A percentile compares a stretch with the other conserved stretches of the same genome.
These are phyloP conservation scores for Prolemur simus DNA, from an alignment of 2,113 vertebrate genomes.

Conservation along the genomic window DNA sequence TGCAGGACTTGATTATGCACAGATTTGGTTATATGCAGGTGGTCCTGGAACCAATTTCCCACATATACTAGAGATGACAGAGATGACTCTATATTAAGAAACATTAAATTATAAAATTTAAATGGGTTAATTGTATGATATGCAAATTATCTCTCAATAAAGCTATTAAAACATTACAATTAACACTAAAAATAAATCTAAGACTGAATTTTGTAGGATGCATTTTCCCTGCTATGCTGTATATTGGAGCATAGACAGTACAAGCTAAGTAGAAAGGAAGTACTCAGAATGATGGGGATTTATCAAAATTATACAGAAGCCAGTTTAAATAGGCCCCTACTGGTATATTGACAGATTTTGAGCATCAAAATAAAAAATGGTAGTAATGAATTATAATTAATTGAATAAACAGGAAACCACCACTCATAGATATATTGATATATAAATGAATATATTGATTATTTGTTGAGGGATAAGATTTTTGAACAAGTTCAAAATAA, in stretches of 20 bases:
- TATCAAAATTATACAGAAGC: background rate
- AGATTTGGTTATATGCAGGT: too few species aligned
- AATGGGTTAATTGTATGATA: background rate
- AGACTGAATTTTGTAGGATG: background rate
- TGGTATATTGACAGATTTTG: background rate
- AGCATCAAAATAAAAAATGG: background rate
- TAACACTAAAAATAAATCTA: background rate
- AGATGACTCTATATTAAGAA: background rate
- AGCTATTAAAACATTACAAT: background rate
- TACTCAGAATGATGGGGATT: background rate
- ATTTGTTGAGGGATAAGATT: background rate
- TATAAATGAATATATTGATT: background rate
- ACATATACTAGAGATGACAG: too few species aligned
- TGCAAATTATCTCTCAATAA: background rate
- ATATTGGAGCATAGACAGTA: background rate
- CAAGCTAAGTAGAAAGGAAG: background rate
- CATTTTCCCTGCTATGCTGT: background rate
- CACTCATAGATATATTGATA: background rate
- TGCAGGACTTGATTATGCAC: too few species aligned
- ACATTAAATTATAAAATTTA: background rate
- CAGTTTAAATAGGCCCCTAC: background rate
- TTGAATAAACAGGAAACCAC: background rate
- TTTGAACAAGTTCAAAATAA: background rate
- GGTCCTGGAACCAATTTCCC: too few species aligned
- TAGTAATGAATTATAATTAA: background rate